Conservation (phyloP, 2,797 vertebrate genomes). For the Hoplostethus atlanticus region DNA sequence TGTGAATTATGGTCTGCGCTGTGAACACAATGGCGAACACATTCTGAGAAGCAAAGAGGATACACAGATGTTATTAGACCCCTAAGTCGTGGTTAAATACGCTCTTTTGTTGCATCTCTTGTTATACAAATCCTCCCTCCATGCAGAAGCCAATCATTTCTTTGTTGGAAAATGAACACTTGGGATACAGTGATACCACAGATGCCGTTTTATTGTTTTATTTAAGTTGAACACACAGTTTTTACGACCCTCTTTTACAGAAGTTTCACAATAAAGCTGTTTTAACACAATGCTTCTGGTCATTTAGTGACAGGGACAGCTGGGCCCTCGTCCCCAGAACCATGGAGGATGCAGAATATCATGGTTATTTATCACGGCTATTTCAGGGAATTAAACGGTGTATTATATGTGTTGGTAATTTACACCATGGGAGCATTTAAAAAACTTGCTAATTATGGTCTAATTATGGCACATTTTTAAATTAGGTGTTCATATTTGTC, state of each 20-base stretch:
- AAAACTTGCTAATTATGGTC: too few species aligned
- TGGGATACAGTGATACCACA: slow-evolving; percentile 14
- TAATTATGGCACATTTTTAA: too few species aligned
- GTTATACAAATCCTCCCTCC: slow-evolving; percentile 28
- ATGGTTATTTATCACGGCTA: not conserved
- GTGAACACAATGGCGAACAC: slow-evolving; percentile 39
- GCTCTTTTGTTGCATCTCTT: slow-evolving; percentile 15
- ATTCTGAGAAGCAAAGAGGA: slow-evolving; percentile 33
- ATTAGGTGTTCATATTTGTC: too few species aligned
- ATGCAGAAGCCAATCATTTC: slow-evolving; percentile 4
- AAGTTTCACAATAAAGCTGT: slow-evolving; percentile 7
- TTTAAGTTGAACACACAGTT: slow-evolving; percentile 3
- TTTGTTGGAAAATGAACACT: slow-evolving; percentile 28
- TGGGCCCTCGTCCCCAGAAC: not conserved
- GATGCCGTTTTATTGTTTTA: slow-evolving; percentile 7
- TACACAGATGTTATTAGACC: slow-evolving; percentile 50
- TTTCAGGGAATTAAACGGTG: too few species aligned
- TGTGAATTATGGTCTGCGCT: slow-evolving; percentile 32
- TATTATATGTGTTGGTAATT: too few species aligned
- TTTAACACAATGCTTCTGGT: slow-evolving; percentile 11
- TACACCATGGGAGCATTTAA: too few species aligned
- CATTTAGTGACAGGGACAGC: not conserved
- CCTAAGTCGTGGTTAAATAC: slow-evolving; percentile 36
- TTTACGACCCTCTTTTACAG: not conserved
- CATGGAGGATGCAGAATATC: not conserved